These are phyloP conservation scores for Phaethon lepturus DNA, from an alignment of 2,113 vertebrate species.

Conservation along the genomic window DNA sequence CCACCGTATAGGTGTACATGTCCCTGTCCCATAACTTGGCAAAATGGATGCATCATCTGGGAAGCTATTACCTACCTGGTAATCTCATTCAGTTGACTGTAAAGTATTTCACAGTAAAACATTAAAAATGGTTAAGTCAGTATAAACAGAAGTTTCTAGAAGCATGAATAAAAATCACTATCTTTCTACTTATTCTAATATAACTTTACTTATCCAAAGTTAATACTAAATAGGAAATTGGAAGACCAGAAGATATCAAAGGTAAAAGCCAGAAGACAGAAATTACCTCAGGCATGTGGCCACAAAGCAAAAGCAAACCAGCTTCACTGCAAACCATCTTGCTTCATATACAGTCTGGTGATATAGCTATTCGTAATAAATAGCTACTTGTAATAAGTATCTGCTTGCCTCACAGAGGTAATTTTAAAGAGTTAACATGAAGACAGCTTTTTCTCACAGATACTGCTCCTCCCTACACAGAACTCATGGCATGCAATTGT, in stretches of 20 bases:
- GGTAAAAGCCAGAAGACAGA: background rate
- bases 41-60: background rate
- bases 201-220: background rate
- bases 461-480: background rate
- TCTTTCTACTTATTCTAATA: background rate
- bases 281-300: background rate
- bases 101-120: background rate
- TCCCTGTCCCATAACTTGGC: background rate
- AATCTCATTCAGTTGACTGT: background rate
- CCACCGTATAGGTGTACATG: background rate
- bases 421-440: background rate
- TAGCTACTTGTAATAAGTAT: background rate
- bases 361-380: background rate
- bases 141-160: background rate
- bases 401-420: background rate
- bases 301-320: background rate
- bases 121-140: background rate
- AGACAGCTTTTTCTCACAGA: background rate
- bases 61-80: background rate
- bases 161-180: background rate
- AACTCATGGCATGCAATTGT: background rate
- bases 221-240: background rate
- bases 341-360: background rate
- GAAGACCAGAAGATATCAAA: background rate
- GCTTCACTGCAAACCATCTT: background rate